A percentile compares a stretch with the other conserved stretches of the same genome.
Evolutionary conservation across 2,888 invertebrate genomes (phyloP).

Genomic region (Chymomyza amoena): DNA sequence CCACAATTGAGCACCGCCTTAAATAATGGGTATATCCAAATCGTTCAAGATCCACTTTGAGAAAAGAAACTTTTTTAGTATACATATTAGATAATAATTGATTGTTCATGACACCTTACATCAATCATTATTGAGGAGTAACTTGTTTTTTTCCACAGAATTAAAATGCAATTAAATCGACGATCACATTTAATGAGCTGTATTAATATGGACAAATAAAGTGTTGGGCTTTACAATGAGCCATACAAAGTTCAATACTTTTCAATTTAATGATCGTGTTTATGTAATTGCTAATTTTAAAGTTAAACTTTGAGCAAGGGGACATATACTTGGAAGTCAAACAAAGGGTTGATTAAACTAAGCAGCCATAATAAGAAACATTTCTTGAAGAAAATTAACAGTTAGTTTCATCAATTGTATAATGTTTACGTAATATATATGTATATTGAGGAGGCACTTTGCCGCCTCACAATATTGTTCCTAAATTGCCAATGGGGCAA

Average conservation of each 20-base stretch:
- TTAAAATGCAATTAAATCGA: background rate
- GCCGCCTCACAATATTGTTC: no score
- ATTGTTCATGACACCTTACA: background rate
- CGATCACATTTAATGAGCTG: background rate
- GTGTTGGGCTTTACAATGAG: conserved; percentile 27
- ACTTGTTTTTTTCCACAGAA: background rate
- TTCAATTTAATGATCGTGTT: conserved; percentile 11
- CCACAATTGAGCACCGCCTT: no score
- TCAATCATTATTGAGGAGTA: background rate
- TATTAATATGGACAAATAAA: background rate
- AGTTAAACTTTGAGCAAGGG: background rate
- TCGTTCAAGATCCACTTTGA: no score
- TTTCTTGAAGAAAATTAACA: conserved; percentile 10
- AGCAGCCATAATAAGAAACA: background rate
- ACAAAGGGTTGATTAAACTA: no score
- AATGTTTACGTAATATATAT: no score
- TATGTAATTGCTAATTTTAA: background rate
- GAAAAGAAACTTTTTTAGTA: background rate
- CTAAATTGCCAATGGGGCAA: no score
- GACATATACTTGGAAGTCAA: background rate
- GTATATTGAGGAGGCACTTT: no score
- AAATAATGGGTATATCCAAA: no score
- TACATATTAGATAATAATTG: background rate
- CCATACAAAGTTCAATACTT: conserved; percentile 33
- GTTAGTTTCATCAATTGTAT: no score